phyloP scores from a whole-genome alignment of 2,888 invertebrate species.

The Drosophila phalerata region DNA sequence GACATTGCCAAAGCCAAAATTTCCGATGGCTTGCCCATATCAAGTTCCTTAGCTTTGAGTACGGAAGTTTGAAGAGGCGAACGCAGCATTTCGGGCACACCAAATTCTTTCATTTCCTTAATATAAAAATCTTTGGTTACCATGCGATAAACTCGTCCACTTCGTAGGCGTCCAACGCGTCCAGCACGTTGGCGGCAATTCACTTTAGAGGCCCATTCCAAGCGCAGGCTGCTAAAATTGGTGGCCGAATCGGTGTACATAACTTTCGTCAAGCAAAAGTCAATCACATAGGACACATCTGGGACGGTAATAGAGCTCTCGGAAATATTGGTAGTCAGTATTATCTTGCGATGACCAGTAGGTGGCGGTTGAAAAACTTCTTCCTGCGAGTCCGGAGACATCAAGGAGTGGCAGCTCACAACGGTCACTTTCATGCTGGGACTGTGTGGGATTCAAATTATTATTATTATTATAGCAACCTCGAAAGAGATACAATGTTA shows the following conservation, averaged over 20 bases:
- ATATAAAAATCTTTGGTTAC: conserved; percentile 89
- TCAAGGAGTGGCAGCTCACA: conserved; percentile 89
- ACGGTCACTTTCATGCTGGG: conserved; percentile 41
- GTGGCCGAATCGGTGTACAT: conserved; percentile 91
- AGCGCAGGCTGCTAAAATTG: conserved; percentile 88
- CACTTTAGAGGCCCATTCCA: conserved; percentile 95
- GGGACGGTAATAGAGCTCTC: conserved; percentile 97
- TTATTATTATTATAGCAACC: not conserved
- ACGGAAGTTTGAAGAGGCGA: conserved; percentile 93
- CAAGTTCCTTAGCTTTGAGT: conserved; percentile 92
- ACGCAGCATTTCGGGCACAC: conserved; percentile 91
- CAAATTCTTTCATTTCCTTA: conserved; percentile 87
- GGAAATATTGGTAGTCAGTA: conserved; percentile 95
- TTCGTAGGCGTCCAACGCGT: conserved; percentile 94
- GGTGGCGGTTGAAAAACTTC: conserved; percentile 86
- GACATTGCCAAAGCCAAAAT: conserved; percentile 94
- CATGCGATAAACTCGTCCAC: conserved; percentile 94
- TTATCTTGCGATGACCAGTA: conserved; percentile 89
- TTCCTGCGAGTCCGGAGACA: conserved; percentile 92
- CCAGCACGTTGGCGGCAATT: conserved; percentile 96
- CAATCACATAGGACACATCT: conserved; percentile 96
- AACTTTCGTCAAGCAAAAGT: conserved; percentile 96
- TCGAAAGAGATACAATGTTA: not conserved
- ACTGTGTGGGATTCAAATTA: conserved; percentile 32
- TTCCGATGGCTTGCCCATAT: conserved; percentile 92